Evolutionary conservation across 2,113 vertebrate species (phyloP), one percentile per base, ranked within the genome.

Genomic region (Kryptolebias marmoratus): DNA sequence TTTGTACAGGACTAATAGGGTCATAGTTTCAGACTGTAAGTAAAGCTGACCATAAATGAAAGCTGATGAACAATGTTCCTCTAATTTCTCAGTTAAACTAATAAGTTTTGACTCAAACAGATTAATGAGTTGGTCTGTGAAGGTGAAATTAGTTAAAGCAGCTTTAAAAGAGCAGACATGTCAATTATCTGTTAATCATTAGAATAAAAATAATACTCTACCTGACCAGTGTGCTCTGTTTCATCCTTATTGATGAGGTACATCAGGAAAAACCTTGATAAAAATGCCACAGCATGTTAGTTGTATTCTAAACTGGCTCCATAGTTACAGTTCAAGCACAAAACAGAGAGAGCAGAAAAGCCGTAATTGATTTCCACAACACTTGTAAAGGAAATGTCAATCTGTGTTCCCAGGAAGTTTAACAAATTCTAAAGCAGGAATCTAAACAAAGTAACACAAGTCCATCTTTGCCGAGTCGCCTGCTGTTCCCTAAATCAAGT

Each of bases 181-280:
- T 71, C 64, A 64, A 52, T 42, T 9, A 71, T 69, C 55, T 45
- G 52, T 66, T 15, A 18, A 32, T 62, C 45, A n/a, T 13, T 3
- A 42, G 36, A 39, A 42, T n/a, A 50, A 64, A 52, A 42, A 0
- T 55, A 14, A 45, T 70, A 54, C 57, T 47, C 60, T 57, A 95
- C 97, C 95, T 99, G 97, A 54, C 98, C 98, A 2, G 98, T 99
- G 93, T 99, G 98, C 83, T 99, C 98, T 0, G 98, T 99, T 91
- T 99, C 98, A 87, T 99, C 98, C 90, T 99, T 99, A 91, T 99
- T 99, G 93, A 99, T 97, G 50, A 99, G 93, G 87, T 99, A 98
- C 98, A 99, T 99, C 87, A 99, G 88, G 87, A 99, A 99, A 94
- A 99, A 99, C 92, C 98, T 99, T 92, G 32, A 73, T 77, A 31